Conservation (phyloP, 1,140 invertebrate genomes). For the Drosophila ohnishii region DNA sequence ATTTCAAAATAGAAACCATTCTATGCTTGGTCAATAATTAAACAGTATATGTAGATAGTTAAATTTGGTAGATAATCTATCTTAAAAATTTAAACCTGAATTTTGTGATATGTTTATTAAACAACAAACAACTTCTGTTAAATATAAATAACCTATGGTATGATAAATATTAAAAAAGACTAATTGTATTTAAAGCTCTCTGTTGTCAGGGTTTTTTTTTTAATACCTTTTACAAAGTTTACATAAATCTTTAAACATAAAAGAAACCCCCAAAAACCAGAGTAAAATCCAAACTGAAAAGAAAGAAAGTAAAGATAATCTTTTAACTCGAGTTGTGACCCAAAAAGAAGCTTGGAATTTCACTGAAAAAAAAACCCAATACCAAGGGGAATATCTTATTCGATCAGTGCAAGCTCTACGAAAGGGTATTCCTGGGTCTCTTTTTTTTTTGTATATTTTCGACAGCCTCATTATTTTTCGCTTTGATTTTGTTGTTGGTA, state of each 20-base stretch:
- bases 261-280: neutral
- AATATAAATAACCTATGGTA: no score
- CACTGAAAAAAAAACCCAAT: neutral
- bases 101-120: no score
- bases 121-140: no score
- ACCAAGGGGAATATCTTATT: constrained; percentile 10
- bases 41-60: no score
- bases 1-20: no score
- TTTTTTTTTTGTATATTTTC: constrained; percentile 14
- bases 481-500: constrained; percentile 47
- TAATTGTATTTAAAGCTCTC: neutral
- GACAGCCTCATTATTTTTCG: constrained; percentile 35
- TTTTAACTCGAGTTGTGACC: constrained; percentile 5
- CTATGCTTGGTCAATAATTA: no score
- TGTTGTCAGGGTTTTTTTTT: accelerated
- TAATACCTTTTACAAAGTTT: no score
- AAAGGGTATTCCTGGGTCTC: constrained; percentile 20
- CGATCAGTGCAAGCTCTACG: constrained; percentile 1
- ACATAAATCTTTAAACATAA: neutral
- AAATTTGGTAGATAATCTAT: no score
- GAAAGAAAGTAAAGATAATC: neutral
- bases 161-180: no score
- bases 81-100: no score
- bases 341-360: neutral
- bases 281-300: no score